Evolutionary conservation across 2,888 invertebrate species (phyloP).

Genomic region (Brachyopa scutellaris): DNA sequence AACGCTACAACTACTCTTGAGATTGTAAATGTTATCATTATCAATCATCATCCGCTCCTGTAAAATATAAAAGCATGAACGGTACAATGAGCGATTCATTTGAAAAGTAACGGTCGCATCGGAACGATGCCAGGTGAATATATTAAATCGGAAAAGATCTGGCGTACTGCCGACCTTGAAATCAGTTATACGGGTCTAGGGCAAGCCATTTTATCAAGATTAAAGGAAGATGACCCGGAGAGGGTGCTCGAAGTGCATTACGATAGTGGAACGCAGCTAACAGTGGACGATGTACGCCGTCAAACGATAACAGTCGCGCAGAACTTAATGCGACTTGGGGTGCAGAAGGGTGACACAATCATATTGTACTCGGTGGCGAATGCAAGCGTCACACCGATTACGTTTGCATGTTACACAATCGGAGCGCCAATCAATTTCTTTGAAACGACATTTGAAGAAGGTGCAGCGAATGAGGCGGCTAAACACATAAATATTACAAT

Average conservation of each 20-base stretch:
- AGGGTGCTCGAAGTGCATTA: slow-evolving; percentile 69
- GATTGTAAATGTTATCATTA: too few species aligned
- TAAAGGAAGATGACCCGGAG: slow-evolving; percentile 28
- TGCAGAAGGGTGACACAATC: slow-evolving; percentile 65
- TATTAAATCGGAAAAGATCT: slow-evolving; percentile 16
- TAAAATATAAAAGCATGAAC: too few species aligned
- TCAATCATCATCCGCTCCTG: too few species aligned
- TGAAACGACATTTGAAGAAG: slow-evolving; percentile 64
- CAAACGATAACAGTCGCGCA: slow-evolving; percentile 59
- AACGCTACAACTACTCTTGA: too few species aligned
- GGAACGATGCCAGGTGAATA: slow-evolving; percentile 7
- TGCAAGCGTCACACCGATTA: slow-evolving; percentile 48
- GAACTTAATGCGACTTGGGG: slow-evolving; percentile 61
- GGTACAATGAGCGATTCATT: not conserved
- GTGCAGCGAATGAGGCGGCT: too few species aligned
- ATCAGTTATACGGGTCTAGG: slow-evolving; percentile 12
- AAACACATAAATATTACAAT: not conserved
- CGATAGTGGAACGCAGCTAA: slow-evolving; percentile 42
- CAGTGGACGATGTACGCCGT: slow-evolving; percentile 52
- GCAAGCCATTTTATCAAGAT: slow-evolving; percentile 31
- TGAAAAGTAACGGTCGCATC: not conserved
- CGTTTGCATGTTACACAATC: slow-evolving; percentile 65
- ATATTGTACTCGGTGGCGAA: slow-evolving; percentile 65
- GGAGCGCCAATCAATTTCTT: slow-evolving; percentile 72
- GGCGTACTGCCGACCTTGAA: slow-evolving; percentile 2